These are phyloP conservation scores for Eueremaeus valkanovi DNA, from an alignment of 2,888 invertebrate genomes.

Conservation along the genomic window DNA sequence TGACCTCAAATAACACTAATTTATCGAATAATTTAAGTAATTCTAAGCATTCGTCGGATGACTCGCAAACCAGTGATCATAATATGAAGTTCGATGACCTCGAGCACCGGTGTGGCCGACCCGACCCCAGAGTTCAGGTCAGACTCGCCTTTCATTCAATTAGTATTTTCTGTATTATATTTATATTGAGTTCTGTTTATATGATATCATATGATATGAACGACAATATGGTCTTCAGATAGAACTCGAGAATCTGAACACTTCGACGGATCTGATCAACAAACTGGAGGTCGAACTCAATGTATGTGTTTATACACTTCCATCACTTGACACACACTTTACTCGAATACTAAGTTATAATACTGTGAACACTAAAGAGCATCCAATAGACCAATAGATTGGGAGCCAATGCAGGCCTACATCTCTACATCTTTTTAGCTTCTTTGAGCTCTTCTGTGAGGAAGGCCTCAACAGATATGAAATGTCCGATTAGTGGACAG, in stretches of 20 bases:
- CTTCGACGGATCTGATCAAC: constrained; percentile 55
- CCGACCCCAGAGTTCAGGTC: constrained; percentile 40
- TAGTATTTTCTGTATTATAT: neutral
- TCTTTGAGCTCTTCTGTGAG: too few relatives aligned
- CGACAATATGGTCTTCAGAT: constrained; percentile 49
- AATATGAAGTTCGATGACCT: neutral
- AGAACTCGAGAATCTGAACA: constrained; percentile 54
- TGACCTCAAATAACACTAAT: neutral
- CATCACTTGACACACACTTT: neutral
- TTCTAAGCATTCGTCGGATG: neutral
- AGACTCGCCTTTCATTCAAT: too few relatives aligned
- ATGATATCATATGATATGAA: neutral
- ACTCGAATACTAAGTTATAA: too few relatives aligned
- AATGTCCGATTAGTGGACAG: too few relatives aligned
- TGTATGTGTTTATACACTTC: constrained; percentile 44
- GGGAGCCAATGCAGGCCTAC: too few relatives aligned
- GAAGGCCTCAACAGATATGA: too few relatives aligned
- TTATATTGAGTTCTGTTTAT: neutral
- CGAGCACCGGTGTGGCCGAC: neutral
- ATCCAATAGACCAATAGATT: too few relatives aligned
- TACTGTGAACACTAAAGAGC: too few relatives aligned
- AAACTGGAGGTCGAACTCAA: constrained; percentile 53
- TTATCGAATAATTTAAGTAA: neutral
- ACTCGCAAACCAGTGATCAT: neutral
- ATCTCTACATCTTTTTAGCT: too few relatives aligned